phyloP scores from a whole-genome alignment of 2,113 vertebrate species.

The Cairina moschata region DNA sequence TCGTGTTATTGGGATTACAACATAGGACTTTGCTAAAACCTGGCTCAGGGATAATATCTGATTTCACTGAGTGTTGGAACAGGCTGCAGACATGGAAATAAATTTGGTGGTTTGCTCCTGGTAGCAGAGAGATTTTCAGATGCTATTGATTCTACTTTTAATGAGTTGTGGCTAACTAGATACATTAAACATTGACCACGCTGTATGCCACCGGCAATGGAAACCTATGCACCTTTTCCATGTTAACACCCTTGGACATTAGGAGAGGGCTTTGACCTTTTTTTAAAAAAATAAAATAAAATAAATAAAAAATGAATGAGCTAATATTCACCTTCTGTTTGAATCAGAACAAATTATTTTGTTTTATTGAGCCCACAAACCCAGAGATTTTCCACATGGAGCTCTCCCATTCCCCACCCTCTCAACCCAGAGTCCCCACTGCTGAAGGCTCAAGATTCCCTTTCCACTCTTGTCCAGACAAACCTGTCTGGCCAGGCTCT shows the following conservation, averaged over 20 bases:
- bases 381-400: not conserved
- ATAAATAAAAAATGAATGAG: not conserved
- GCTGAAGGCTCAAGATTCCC: not conserved
- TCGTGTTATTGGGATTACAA: not conserved
- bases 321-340: not conserved
- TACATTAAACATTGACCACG: not conserved
- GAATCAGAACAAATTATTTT: not conserved
- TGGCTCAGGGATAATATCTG: not conserved
- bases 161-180: not conserved
- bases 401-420: not conserved
- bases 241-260: not conserved
- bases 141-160: not conserved
- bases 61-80: not conserved
- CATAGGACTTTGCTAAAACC: not conserved
- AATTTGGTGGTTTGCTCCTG: not conserved
- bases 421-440: not conserved
- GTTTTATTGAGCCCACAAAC: not conserved
- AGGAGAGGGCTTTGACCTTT: not conserved
- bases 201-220: not conserved
- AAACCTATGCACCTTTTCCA: not conserved
- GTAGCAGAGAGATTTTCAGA: not conserved
- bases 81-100: not conserved
- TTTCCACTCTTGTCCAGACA: not conserved
- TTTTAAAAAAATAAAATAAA: not conserved
- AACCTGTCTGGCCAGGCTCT: not conserved